phyloP scores from a whole-genome alignment of 2,797 vertebrate species.

The Danio albolineatus region DNA sequence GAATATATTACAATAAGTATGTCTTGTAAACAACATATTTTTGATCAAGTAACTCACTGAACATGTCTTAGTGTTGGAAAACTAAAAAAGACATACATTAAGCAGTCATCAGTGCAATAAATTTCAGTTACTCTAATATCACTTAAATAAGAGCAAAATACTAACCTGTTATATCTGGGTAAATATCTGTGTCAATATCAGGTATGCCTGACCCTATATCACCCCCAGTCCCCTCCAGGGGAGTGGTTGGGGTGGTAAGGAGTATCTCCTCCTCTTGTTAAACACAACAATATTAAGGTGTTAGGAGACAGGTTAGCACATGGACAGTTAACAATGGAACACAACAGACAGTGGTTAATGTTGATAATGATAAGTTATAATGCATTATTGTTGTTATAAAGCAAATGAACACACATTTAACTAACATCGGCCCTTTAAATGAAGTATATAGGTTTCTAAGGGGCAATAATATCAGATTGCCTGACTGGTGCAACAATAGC shows the following conservation, averaged over 20 bases:
- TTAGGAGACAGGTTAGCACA: constrained; percentile 79
- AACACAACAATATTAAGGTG: constrained; percentile 80
- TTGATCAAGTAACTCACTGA: background rate
- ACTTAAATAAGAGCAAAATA: constrained; percentile 53
- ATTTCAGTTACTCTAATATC: background rate
- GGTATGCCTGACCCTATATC: constrained; percentile 72
- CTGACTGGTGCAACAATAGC: constrained; percentile 24
- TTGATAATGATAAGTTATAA: constrained; percentile 52
- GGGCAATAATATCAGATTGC: constrained; percentile 21
- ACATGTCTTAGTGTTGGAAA: background rate
- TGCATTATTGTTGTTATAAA: constrained; percentile 34
- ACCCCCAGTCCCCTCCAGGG: constrained; percentile 75
- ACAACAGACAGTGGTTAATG: constrained; percentile 63
- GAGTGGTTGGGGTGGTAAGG: constrained; percentile 71
- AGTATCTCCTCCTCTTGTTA: constrained; percentile 84
- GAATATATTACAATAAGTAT: background rate
- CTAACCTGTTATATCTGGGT: constrained; percentile 75
- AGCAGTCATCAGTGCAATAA: background rate
- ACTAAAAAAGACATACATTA: background rate
- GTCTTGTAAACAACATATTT: background rate
- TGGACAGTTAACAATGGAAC: constrained; percentile 56
- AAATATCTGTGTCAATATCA: constrained; percentile 49
- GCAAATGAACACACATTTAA: constrained; percentile 56
- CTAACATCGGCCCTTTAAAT: constrained; percentile 56
- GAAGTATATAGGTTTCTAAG: constrained; percentile 22